Conservation (phyloP, 2,113 vertebrate species). For the Phainopepla nitens region DNA sequence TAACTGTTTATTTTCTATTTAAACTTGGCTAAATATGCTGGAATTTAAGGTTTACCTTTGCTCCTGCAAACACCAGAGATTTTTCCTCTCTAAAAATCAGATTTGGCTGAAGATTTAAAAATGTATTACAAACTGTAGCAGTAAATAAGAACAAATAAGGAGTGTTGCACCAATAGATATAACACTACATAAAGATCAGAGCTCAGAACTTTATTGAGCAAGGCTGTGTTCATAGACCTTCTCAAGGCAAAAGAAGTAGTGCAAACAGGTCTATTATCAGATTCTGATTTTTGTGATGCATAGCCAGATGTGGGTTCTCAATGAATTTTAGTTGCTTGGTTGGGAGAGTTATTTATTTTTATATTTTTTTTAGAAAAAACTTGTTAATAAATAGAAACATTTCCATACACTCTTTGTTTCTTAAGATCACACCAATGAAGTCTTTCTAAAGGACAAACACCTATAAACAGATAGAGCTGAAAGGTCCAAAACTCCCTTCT, state of each 20-base stretch:
- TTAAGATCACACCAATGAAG: not conserved
- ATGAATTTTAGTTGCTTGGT: not conserved
- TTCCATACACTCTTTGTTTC: not conserved
- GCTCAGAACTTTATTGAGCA: not conserved
- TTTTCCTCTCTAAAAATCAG: not conserved
- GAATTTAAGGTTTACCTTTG: not conserved
- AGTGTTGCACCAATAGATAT: not conserved
- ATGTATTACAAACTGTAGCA: rapidly evolving
- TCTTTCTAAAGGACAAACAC: not conserved
- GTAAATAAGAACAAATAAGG: not conserved
- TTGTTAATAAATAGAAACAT: not conserved
- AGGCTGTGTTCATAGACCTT: not conserved
- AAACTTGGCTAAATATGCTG: not conserved
- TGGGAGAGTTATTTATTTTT: not conserved
- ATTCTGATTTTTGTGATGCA: not conserved
- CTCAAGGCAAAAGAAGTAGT: not conserved
- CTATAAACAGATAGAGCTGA: not conserved
- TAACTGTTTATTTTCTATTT: not conserved
- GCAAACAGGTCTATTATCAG: not conserved
- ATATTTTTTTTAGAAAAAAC: not conserved
- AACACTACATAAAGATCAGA: not conserved
- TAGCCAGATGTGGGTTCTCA: not conserved
- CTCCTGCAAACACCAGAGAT: not conserved
- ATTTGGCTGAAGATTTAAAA: not conserved
- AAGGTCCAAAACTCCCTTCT: not conserved